A percentile compares a stretch with the other conserved stretches of the same genome.
Evolutionary conservation across 2,888 invertebrate genomes (phyloP).

Genomic region (Mesoligia furuncula): DNA sequence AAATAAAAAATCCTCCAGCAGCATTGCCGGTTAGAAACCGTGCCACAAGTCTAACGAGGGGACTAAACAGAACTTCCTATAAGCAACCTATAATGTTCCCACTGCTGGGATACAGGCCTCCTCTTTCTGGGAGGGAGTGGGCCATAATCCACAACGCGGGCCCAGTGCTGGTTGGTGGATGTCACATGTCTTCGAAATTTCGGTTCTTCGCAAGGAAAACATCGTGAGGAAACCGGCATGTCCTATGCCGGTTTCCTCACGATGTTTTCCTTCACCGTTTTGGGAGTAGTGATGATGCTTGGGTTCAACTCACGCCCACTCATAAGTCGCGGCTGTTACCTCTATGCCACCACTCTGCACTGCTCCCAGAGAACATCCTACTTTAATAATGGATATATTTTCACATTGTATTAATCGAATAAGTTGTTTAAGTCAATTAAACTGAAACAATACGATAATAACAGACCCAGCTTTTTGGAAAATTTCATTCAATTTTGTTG

Average conservation of each 20-base stretch:
- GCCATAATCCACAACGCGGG: neutral
- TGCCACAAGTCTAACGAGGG: conserved; percentile 14
- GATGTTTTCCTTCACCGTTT: neutral
- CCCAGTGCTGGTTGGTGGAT: neutral
- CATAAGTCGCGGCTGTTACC: neutral
- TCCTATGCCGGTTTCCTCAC: no score
- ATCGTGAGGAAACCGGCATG: no score
- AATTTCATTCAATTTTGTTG: conserved; percentile 62
- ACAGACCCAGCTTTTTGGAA: conserved; percentile 52
- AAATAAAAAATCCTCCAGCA: neutral
- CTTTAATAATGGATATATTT: neutral
- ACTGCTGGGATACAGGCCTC: neutral
- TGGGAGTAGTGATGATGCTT: neutral
- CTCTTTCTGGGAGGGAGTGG: neutral
- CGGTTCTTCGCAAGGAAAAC: no score
- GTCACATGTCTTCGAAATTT: neutral
- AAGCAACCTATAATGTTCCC: neutral
- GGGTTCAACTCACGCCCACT: no score
- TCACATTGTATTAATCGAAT: conserved; percentile 30
- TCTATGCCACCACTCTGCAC: neutral
- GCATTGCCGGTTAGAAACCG: neutral
- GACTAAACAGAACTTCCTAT: neutral
- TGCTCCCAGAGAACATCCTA: neutral
- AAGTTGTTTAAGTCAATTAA: conserved; percentile 50
- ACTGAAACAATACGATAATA: conserved; percentile 49